phyloP scores from a whole-genome alignment of 2,113 vertebrate species.

The Macquaria ambigua region DNA sequence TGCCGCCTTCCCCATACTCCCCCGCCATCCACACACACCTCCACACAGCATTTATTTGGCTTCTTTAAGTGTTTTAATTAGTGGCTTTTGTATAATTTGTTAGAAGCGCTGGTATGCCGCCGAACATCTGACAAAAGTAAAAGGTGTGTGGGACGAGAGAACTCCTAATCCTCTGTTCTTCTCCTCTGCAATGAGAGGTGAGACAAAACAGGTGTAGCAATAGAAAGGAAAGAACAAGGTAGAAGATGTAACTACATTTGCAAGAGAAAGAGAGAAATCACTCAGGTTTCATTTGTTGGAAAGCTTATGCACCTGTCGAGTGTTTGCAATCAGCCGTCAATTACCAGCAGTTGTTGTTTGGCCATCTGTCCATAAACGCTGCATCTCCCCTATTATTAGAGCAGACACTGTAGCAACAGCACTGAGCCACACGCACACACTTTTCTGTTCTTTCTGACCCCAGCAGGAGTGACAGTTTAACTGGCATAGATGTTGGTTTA shows the following conservation, averaged over 20 bases:
- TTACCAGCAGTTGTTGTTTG: constrained; percentile 67
- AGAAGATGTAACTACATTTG: constrained; percentile 22
- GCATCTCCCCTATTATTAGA: constrained; percentile 52
- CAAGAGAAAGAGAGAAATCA: constrained; percentile 43
- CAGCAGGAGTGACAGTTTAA: constrained; percentile 72
- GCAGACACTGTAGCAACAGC: constrained; percentile 38
- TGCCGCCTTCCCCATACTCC: not conserved
- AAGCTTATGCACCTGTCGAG: constrained; percentile 57
- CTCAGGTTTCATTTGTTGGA: constrained; percentile 59
- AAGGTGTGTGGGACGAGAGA: constrained; percentile 36
- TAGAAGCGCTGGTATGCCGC: constrained; percentile 19
- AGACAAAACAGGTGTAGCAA: not conserved
- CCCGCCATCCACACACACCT: constrained; percentile 18
- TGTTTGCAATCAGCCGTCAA: constrained; percentile 69
- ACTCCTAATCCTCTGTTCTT: constrained; percentile 22
- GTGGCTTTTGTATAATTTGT: constrained; percentile 56
- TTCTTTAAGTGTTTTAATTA: constrained; percentile 61
- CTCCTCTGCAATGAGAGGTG: not conserved
- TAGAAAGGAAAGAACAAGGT: constrained; percentile 2
- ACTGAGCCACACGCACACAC: constrained; percentile 11
- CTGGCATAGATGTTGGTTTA: constrained; percentile 71
- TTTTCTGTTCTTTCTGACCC: constrained; percentile 58
- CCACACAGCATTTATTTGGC: constrained; percentile 35
- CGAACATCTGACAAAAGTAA: constrained; percentile 35
- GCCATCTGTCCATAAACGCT: constrained; percentile 68